These are phyloP conservation scores for Trematomus loennbergii DNA, from an alignment of 2,113 vertebrate genomes.

Conservation along the genomic window DNA sequence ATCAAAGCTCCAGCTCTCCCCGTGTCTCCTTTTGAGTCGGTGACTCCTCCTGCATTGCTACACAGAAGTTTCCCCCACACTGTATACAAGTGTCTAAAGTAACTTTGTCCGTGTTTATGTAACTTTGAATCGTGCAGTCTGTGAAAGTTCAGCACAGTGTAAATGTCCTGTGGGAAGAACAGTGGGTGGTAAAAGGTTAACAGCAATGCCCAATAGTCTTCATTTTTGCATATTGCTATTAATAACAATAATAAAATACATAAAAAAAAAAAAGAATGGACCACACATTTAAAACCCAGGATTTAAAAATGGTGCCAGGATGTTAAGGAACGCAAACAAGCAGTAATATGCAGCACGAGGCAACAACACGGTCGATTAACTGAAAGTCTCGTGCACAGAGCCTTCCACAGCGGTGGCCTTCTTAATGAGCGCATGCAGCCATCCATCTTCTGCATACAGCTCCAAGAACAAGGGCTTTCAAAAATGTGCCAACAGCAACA, in stretches of 20 bases:
- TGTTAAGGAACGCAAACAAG: constrained; percentile 22
- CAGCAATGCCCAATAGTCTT: not conserved
- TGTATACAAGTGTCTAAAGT: not conserved
- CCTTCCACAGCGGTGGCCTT: constrained; percentile 34
- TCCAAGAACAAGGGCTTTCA: constrained; percentile 6
- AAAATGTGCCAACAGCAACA: constrained; percentile 1
- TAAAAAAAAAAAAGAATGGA: not conserved
- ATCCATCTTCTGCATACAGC: constrained; percentile 44
- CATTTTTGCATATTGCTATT: constrained; percentile 6
- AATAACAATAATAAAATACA: not conserved
- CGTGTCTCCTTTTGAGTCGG: too few species aligned
- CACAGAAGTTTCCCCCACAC: too few species aligned
- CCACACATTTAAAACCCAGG: not conserved
- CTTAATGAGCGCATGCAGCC: constrained; percentile 51
- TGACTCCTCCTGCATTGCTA: too few species aligned
- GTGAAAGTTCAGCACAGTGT: constrained; percentile 7
- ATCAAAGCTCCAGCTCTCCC: too few species aligned
- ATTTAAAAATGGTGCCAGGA: constrained; percentile 1
- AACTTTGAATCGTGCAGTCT: not conserved
- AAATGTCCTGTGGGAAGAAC: not conserved
- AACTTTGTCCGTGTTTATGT: too few species aligned
- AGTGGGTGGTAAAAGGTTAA: constrained; percentile 11
- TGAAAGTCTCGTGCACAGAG: constrained; percentile 27
- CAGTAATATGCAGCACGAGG: constrained; percentile 32
- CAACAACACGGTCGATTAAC: constrained; percentile 26